phyloP scores from a whole-genome alignment of 2,113 vertebrate genomes.

The Bos javanicus region DNA sequence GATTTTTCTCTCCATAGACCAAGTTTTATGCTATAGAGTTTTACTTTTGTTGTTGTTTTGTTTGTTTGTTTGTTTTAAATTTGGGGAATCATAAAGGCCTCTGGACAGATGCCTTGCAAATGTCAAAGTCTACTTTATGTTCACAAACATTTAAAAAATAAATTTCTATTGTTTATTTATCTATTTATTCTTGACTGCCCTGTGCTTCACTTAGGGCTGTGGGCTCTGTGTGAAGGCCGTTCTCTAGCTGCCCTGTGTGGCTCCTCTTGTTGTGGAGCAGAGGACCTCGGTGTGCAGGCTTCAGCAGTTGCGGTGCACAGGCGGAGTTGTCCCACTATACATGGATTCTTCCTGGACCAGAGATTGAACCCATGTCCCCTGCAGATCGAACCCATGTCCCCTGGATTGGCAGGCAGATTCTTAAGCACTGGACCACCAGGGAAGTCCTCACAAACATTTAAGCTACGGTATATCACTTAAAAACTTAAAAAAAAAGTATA shows the following conservation, averaged over 20 bases:
- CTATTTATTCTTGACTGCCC: not conserved
- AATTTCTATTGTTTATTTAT: not conserved
- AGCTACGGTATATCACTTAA: not conserved
- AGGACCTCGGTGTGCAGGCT: not conserved
- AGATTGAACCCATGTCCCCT: not conserved
- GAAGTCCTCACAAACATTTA: not conserved
- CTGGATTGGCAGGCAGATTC: not conserved
- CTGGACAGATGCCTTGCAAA: slow-evolving; percentile 7
- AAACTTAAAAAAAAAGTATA: not conserved
- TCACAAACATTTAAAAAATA: not conserved
- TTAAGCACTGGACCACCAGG: not conserved
- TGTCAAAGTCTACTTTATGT: not conserved
- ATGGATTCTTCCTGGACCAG: not conserved
- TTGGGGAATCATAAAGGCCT: not conserved
- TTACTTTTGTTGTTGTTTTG: not conserved
- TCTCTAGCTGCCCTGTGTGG: not conserved
- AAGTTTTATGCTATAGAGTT: not conserved
- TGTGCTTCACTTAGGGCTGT: not conserved
- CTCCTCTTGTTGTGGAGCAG: not conserved
- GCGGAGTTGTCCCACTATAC: not conserved
- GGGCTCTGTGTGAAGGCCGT: not conserved
- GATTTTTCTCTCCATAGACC: not conserved
- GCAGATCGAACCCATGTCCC: not conserved
- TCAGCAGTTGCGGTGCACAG: not conserved
- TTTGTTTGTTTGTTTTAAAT: slow-evolving; percentile 9